phyloP scores from a whole-genome alignment of 2,888 invertebrate genomes.

The Erebia ligea region DNA sequence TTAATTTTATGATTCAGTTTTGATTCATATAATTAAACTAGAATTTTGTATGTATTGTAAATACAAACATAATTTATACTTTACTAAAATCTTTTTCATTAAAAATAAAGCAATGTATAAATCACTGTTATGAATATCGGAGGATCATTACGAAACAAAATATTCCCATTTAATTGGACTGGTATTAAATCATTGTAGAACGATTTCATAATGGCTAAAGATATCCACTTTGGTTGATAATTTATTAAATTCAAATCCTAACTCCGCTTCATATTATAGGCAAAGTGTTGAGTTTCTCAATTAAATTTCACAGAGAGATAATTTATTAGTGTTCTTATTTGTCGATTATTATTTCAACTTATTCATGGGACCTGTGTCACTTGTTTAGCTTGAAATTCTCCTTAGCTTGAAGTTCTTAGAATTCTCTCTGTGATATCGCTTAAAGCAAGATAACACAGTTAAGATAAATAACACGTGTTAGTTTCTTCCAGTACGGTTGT shows the following conservation, averaged over 20 bases:
- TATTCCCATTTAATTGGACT: constrained; percentile 23
- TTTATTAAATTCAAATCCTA: constrained; percentile 10
- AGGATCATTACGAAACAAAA: constrained; percentile 13
- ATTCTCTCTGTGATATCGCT: too few relatives aligned
- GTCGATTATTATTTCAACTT: background rate
- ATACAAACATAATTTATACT: background rate
- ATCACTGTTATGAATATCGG: background rate
- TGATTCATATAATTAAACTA: too few relatives aligned
- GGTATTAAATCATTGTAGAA: constrained; percentile 10
- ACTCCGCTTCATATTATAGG: constrained; percentile 5
- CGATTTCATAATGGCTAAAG: constrained; percentile 14
- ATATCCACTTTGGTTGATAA: constrained; percentile 20
- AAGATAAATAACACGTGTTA: too few relatives aligned
- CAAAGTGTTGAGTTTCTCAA: constrained; percentile 13
- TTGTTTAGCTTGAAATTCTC: background rate
- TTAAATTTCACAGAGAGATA: constrained; percentile 12
- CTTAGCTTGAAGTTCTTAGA: too few relatives aligned
- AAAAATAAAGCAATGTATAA: constrained; percentile 2
- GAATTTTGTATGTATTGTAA: too few relatives aligned
- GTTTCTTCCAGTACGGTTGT: too few relatives aligned
- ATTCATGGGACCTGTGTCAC: constrained; percentile 7
- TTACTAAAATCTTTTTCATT: background rate
- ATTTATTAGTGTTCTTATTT: constrained; percentile 17
- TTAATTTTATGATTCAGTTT: too few relatives aligned
- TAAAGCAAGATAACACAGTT: too few relatives aligned